A percentile compares a stretch with the other conserved stretches of the same genome.
Conservation (phyloP, 2,113 vertebrate species). For the Calidris pugnax region DNA sequence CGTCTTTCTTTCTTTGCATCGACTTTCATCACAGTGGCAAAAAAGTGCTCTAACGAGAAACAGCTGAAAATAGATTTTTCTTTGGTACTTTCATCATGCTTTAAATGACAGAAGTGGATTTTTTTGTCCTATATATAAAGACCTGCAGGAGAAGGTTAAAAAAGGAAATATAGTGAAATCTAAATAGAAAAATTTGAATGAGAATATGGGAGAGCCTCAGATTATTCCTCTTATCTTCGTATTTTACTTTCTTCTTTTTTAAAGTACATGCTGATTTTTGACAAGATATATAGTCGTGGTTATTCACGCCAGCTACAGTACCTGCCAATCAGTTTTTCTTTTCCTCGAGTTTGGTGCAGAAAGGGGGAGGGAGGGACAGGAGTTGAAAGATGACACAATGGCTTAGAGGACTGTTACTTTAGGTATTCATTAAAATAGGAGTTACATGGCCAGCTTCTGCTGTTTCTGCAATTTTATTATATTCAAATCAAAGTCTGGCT, state of each 20-base stretch:
- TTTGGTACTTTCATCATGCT: constrained; percentile 72
- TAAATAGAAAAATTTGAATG: constrained; percentile 75
- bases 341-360: constrained; percentile 64
- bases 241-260: constrained; percentile 72
- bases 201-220: constrained; percentile 57
- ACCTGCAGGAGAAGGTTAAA: constrained; percentile 75
- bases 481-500: constrained; percentile 30
- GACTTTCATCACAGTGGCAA: constrained; percentile 63
- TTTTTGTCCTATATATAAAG: constrained; percentile 74
- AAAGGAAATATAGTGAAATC: constrained; percentile 76
- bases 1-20: constrained; percentile 72
- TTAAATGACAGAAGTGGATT: constrained; percentile 75
- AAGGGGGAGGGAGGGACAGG: constrained; percentile 35
- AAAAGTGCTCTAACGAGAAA: constrained; percentile 75
- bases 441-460: constrained; percentile 47
- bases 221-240: constrained; percentile 69
- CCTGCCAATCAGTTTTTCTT: constrained; percentile 69
- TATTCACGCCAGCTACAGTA: constrained; percentile 58
- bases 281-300: constrained; percentile 69
- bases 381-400: constrained; percentile 41
- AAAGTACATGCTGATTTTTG: constrained; percentile 72
- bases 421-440: constrained; percentile 68
- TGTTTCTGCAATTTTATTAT: constrained; percentile 58
- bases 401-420: constrained; percentile 19
- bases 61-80: constrained; percentile 73